A percentile compares a stretch with the other conserved stretches of the same genome.
These are phyloP conservation scores for Sander lucioperca DNA, from an alignment of 2,113 vertebrate species.

Conservation along the genomic window DNA sequence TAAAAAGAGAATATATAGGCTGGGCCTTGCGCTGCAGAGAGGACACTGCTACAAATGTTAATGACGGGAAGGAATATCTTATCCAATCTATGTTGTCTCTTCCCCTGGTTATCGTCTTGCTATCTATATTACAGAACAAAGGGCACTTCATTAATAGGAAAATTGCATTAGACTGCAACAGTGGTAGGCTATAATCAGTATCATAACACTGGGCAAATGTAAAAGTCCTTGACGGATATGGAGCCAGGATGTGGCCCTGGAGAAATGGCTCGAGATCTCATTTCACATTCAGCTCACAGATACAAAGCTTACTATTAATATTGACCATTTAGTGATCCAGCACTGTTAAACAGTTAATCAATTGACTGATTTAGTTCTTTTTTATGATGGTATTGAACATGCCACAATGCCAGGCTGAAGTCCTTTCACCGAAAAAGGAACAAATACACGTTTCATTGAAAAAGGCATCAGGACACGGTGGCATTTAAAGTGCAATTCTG, in stretches of 20 bases:
- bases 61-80: conserved; percentile 53
- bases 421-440: conserved; percentile 21
- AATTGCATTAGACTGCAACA: conserved; percentile 60
- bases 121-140: conserved; percentile 62
- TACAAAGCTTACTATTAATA: conserved; percentile 42
- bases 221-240: conserved; percentile 47
- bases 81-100: conserved; percentile 48
- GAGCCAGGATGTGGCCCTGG: conserved; percentile 32
- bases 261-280: conserved; percentile 42
- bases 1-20: conserved; percentile 44
- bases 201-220: conserved; percentile 39
- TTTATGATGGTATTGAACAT: conserved; percentile 27
- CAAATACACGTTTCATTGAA: conserved; percentile 34
- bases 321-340: conserved; percentile 45
- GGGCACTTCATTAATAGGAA: conserved; percentile 65
- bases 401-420: conserved; percentile 17
- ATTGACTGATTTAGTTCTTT: conserved; percentile 30
- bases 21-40: conserved; percentile 29
- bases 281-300: conserved; percentile 53
- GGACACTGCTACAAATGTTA: conserved; percentile 59
- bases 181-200: conserved; percentile 47
- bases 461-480: conserved; percentile 40
- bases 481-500: conserved; percentile 66
- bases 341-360: conserved; percentile 48
- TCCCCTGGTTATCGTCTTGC: conserved; percentile 55